Evolutionary conservation across 2,888 invertebrate genomes (phyloP), one percentile per base, ranked within the genome.

Genomic region (Diplolepis rosae): DNA sequence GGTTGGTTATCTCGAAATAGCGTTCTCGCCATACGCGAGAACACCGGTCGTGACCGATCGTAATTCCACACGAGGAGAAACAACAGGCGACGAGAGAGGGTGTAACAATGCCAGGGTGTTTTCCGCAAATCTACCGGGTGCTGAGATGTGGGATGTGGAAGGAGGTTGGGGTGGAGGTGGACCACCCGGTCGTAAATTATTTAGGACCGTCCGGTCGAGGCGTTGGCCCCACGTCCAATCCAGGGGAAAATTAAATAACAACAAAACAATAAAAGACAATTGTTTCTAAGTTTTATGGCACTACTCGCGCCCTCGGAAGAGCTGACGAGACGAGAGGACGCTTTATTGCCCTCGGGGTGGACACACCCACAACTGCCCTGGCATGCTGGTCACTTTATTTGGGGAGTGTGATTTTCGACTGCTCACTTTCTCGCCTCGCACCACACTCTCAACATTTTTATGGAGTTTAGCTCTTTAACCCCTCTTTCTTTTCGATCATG

Each of bases 241-340:
- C 73, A 79, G 83, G 86, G 78, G 83, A 84, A 88, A 89, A 89
- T 89, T 88, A 89, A 89, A 88, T 89, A 89, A 87, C 87, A 89
- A 88, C 87, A 88, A 88, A 88, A 88, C 88, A 86, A 88, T 89
- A 88, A 88, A 88, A 86, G 88, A 87, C 88, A 88, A 88, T 88
- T 88, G 88, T 88, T 88, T 85, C 87, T 87, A 87, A 88, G 88
- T 88, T 88, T 88, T 88, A 88, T 86, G 88, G 82, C 79, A 73
- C 73, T 48, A 76, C 78, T 78, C 78, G 76, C 77, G 77, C 79
- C 80, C 81, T 73, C 82, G 82, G 77, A 73, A 77, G 69, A 68
- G 68, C 66, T 77, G 73, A 77, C 77, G 77, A 76, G 73, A 74
- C 79, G 81, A 79, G 80, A 75, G 78, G 83, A 80, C 80, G 84